Evolutionary conservation across 2,113 vertebrate genomes (phyloP).

Genomic region (Athene noctua): DNA sequence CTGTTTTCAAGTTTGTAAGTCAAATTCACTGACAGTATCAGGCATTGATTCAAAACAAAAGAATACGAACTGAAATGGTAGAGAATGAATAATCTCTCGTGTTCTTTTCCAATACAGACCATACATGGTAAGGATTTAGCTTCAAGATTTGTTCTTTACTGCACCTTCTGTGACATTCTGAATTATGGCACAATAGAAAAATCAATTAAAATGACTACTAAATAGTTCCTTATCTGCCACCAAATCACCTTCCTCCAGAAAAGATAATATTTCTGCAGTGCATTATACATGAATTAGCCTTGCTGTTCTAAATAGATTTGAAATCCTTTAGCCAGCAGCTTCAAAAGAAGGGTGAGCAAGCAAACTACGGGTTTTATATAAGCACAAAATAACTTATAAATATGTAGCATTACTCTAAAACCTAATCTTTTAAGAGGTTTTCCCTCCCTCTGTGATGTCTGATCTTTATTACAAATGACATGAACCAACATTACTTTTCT

Average conservation of each 20-base stretch:
- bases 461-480: not conserved
- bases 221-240: constrained; percentile 31
- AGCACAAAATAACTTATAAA: not conserved
- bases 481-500: not conserved
- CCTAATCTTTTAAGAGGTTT: not conserved
- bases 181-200: constrained; percentile 30
- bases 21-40: not conserved
- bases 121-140: not conserved
- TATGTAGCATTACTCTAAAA: not conserved
- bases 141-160: constrained; percentile 34
- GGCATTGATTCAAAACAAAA: not conserved
- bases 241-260: constrained; percentile 16
- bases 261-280: constrained; percentile 14
- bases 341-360: not conserved
- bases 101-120: not conserved
- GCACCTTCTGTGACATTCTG: not conserved
- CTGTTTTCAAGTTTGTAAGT: not conserved
- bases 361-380: not conserved
- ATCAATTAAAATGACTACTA: constrained; percentile 56
- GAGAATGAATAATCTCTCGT: not conserved
- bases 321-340: constrained; percentile 24
- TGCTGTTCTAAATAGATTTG: constrained; percentile 4
- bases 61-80: not conserved
- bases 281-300: constrained; percentile 16
- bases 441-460: not conserved